A percentile compares a stretch with the other conserved stretches of the same genome.
phyloP scores from a whole-genome alignment of 2,113 vertebrate genomes.

The Lamprologus speciosus region DNA sequence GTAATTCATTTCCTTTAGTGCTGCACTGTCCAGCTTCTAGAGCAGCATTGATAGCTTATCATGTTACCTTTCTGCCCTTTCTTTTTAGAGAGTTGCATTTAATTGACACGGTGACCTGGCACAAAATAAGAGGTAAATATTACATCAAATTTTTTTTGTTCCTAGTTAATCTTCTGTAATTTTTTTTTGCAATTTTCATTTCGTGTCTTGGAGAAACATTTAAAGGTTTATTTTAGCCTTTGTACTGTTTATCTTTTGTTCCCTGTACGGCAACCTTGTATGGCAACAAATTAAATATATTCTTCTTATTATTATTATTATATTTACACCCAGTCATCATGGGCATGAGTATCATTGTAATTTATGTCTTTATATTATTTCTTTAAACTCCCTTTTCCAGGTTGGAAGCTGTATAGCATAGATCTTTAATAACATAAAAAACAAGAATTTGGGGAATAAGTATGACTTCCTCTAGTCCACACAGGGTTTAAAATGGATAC shows the following conservation, averaged over 20 bases:
- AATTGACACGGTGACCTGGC: conserved; percentile 84
- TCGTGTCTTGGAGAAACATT: background rate
- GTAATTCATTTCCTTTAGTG: background rate
- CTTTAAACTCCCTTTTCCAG: background rate
- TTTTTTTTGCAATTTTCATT: background rate
- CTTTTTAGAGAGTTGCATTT: conserved; percentile 82
- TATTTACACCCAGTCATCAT: background rate
- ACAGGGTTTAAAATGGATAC: background rate
- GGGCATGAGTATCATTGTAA: background rate
- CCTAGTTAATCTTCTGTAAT: background rate
- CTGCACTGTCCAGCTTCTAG: background rate
- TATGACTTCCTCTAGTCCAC: background rate
- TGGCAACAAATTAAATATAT: background rate
- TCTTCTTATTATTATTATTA: fast-evolving
- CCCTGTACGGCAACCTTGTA: background rate
- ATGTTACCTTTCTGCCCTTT: background rate
- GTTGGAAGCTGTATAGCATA: background rate
- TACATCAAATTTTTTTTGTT: background rate
- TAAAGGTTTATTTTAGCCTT: background rate
- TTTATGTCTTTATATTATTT: background rate
- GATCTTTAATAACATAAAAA: background rate
- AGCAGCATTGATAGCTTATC: background rate
- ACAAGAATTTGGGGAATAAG: background rate
- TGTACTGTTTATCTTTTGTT: background rate
- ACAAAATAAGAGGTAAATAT: conserved; percentile 84